phyloP scores from a whole-genome alignment of 92 coral and sea anemone species.

The Epizoanthus illoricatus region DNA sequence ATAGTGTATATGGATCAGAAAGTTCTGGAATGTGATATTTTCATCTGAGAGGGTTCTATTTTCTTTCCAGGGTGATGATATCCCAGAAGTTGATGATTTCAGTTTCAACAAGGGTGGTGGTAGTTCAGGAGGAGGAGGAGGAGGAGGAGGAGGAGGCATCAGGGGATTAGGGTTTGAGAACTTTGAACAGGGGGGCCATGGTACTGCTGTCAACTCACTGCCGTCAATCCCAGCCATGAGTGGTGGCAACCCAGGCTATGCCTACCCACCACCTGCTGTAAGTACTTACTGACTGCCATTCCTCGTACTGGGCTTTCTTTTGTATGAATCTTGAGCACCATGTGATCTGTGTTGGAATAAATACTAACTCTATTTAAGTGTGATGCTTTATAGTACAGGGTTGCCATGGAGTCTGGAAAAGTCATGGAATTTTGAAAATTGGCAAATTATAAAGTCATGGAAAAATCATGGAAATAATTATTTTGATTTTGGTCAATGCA shows the following conservation, averaged over 20 bases:
- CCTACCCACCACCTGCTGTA: constrained; percentile 70
- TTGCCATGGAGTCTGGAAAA: too few species aligned
- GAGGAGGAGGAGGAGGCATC: constrained; percentile 56
- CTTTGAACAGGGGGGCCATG: constrained; percentile 43
- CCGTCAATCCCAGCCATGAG: constrained; percentile 82
- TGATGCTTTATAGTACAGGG: too few species aligned
- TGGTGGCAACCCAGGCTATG: constrained; percentile 67
- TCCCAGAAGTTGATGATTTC: constrained; percentile 52
- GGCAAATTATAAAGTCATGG: too few species aligned
- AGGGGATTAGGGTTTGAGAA: constrained; percentile 66
- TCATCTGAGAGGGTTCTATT: not conserved
- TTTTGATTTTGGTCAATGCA: too few species aligned
- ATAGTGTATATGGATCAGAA: too few species aligned
- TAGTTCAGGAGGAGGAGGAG: constrained; percentile 57
- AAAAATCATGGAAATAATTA: too few species aligned
- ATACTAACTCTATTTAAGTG: too few species aligned
- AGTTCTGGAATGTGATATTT: too few species aligned
- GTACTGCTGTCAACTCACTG: constrained; percentile 40
- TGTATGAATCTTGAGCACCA: too few species aligned
- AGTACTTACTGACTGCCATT: not conserved
- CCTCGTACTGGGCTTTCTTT: too few species aligned
- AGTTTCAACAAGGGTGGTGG: constrained; percentile 44
- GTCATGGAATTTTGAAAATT: too few species aligned
- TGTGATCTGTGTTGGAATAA: too few species aligned
- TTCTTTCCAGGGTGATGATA: constrained; percentile 50